Evolutionary conservation across 92 coral and sea anemone species (phyloP).

Genomic region (Actinostola sp.): DNA sequence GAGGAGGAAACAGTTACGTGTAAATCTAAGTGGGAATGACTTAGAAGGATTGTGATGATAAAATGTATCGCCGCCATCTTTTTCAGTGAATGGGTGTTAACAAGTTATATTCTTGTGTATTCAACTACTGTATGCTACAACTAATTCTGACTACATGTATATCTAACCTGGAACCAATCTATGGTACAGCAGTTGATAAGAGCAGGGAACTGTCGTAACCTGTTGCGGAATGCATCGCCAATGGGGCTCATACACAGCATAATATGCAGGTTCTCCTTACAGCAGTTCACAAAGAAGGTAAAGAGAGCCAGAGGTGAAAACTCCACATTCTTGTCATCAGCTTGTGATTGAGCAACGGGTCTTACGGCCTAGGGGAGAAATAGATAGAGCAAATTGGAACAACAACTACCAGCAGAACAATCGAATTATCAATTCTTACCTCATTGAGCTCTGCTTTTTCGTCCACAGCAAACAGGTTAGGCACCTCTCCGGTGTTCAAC

Average conservation of each 20-base stretch:
- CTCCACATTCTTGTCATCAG: constrained; percentile 96
- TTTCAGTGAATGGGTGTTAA: not conserved
- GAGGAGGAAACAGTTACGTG: no score
- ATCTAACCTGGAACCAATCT: constrained; percentile 96
- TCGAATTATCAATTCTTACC: constrained; percentile 36
- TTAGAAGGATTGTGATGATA: no score
- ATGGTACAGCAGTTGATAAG: constrained; percentile 99
- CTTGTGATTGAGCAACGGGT: constrained; percentile 98
- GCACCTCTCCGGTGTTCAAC: constrained; percentile 99
- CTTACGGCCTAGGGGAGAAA: constrained; percentile 75
- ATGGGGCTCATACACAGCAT: constrained; percentile 99
- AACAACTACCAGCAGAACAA: not conserved
- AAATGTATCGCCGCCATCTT: no score
- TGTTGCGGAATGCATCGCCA: constrained; percentile 98
- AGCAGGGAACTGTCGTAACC: constrained; percentile 97
- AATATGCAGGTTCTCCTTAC: constrained; percentile 97
- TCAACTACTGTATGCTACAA: no score
- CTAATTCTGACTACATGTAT: not conserved
- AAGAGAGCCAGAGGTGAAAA: constrained; percentile 96
- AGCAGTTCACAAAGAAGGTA: constrained; percentile 95
- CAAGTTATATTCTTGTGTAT: no score
- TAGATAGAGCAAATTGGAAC: not conserved
- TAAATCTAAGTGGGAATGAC: no score
- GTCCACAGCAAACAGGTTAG: constrained; percentile 94
- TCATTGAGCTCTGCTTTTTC: constrained; percentile 97